A percentile compares a stretch with the other conserved stretches of the same genome.
Evolutionary conservation across 2,888 invertebrate genomes (phyloP).

Genomic region (Pandemis corylana): DNA sequence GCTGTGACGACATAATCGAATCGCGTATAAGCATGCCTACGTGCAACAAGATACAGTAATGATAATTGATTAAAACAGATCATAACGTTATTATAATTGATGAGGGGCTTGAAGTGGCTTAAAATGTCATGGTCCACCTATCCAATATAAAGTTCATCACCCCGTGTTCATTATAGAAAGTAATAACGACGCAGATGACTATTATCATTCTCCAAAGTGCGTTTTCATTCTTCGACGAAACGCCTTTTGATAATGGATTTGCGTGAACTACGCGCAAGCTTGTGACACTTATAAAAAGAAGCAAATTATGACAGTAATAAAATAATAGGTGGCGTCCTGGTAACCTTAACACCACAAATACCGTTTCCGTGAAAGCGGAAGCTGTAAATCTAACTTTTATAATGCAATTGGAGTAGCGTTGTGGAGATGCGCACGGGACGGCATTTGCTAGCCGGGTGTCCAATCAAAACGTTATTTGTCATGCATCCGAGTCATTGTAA

Average conservation of each 20-base stretch:
- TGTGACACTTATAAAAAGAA: background rate
- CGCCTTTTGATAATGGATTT: background rate
- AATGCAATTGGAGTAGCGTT: constrained; percentile 34
- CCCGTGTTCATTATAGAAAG: constrained; percentile 76
- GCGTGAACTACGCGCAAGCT: background rate
- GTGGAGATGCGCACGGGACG: constrained; percentile 49
- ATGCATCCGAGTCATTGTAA: constrained; percentile 81
- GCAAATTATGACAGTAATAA: background rate
- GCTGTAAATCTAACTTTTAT: background rate
- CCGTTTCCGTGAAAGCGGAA: background rate
- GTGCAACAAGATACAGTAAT: constrained; percentile 39
- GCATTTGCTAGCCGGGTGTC: constrained; percentile 65
- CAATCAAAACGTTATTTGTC: constrained; percentile 84
- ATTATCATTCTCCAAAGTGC: constrained; percentile 69
- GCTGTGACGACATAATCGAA: constrained; percentile 35
- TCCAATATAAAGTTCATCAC: constrained; percentile 80
- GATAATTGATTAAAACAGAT: constrained; percentile 50
- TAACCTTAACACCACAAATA: constrained; percentile 12
- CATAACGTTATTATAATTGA: constrained; percentile 70
- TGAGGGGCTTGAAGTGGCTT: constrained; percentile 65
- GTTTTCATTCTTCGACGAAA: constrained; percentile 69
- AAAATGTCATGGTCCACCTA: constrained; percentile 75
- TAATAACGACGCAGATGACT: constrained; percentile 78
- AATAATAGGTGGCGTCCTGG: constrained; percentile 39
- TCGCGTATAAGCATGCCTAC: constrained; percentile 32